Evolutionary conservation across 2,113 vertebrate species (phyloP).

Genomic region (Onychostruthus taczanowskii): DNA sequence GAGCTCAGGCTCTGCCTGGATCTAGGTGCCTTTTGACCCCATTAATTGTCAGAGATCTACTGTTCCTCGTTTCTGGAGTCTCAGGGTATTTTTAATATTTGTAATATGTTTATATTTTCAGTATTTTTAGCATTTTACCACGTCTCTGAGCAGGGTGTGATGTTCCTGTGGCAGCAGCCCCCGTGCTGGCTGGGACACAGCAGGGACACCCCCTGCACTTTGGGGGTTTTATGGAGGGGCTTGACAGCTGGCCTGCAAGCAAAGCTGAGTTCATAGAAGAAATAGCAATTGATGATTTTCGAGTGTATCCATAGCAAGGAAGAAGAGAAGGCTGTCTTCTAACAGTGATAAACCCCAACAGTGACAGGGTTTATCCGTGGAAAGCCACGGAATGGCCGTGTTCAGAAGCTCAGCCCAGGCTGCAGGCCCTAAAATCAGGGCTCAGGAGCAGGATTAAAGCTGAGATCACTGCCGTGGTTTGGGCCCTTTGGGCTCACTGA

Average conservation of each 20-base stretch:
- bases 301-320: too few species aligned
- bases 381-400: rapidly evolving
- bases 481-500: background rate
- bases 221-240: background rate
- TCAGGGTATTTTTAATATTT: background rate
- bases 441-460: background rate
- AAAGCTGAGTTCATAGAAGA: too few species aligned
- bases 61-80: background rate
- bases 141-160: background rate
- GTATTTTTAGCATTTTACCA: too few species aligned
- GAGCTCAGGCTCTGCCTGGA: rapidly evolving
- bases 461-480: background rate
- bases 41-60: background rate
- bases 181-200: background rate
- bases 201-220: rapidly evolving
- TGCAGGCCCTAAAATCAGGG: background rate
- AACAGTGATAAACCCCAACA: too few species aligned
- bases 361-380: too few species aligned
- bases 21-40: background rate
- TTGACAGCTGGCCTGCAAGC: too few species aligned
- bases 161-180: background rate
- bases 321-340: too few species aligned
- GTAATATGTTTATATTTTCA: too few species aligned
- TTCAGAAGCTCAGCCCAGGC: background rate
- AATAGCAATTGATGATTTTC: too few species aligned